These are phyloP conservation scores for Equus quagga DNA, from an alignment of 2,113 vertebrate genomes.

Conservation along the genomic window DNA sequence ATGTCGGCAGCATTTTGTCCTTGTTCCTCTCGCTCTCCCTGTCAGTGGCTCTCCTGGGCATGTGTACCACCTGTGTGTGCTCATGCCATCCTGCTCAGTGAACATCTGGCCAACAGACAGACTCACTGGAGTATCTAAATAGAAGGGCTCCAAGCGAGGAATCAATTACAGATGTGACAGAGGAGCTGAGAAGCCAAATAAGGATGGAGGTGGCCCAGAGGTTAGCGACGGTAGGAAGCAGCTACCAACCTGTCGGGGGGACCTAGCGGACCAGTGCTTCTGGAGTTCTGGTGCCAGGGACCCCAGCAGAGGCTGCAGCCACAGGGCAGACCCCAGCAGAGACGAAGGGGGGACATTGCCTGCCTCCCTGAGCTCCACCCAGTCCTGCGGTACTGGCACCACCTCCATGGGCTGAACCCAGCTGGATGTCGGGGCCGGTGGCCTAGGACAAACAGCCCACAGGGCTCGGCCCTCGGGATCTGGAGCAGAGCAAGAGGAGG, in stretches of 20 bases:
- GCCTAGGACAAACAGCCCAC: neutral
- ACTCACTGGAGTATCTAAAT: no score
- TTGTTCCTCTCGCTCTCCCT: no score
- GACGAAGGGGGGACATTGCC: neutral
- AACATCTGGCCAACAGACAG: no score
- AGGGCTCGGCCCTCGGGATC: no score
- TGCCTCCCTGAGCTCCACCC: neutral
- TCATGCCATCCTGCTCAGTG: no score
- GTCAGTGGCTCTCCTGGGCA: no score
- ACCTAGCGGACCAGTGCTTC: neutral
- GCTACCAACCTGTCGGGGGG: neutral
- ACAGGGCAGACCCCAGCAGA: neutral
- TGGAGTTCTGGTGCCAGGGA: rapidly evolving
- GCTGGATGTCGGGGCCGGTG: neutral
- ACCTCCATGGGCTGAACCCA: neutral
- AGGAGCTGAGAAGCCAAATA: neutral
- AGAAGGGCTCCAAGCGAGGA: no score
- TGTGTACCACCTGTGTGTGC: no score
- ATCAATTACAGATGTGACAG: no score
- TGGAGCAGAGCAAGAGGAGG: neutral
- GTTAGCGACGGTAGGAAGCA: neutral
- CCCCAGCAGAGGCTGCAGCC: neutral
- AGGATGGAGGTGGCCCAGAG: neutral
- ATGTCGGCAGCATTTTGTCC: no score
- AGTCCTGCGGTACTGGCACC: neutral